A percentile compares a stretch with the other conserved stretches of the same genome.
Evolutionary conservation across 2,888 invertebrate genomes (phyloP).

Genomic region (Gasteruption jaculator): DNA sequence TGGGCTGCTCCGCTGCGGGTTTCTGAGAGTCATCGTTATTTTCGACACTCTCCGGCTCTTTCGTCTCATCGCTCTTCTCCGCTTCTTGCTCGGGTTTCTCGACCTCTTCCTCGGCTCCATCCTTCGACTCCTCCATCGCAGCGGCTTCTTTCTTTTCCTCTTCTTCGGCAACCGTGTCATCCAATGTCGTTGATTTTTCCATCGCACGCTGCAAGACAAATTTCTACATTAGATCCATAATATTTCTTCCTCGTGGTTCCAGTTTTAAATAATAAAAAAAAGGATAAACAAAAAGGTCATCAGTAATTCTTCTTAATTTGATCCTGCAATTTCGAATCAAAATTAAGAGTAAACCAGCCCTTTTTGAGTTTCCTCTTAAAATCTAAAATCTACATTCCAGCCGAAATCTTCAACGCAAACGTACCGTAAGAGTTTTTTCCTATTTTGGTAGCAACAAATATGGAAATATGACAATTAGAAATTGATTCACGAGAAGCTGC

Average conservation of each 20-base stretch:
- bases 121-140: constrained; percentile 33
- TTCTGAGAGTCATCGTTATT: constrained; percentile 46
- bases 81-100: constrained; percentile 54
- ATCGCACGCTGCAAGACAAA: constrained; percentile 37
- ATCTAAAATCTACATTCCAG: too few relatives aligned
- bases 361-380: too few relatives aligned
- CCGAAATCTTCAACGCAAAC: too few relatives aligned
- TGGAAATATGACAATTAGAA: constrained; percentile 21
- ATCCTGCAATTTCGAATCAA: too few relatives aligned
- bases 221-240: constrained; percentile 20
- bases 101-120: constrained; percentile 33
- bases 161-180: constrained; percentile 34
- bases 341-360: too few relatives aligned
- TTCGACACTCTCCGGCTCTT: constrained; percentile 43
- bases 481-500: constrained; percentile 6
- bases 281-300: too few relatives aligned
- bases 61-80: constrained; percentile 49
- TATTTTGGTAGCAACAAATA: constrained; percentile 37
- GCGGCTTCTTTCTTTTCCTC: constrained; percentile 34
- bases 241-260: too few relatives aligned
- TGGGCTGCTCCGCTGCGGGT: constrained; percentile 54
- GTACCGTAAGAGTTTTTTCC: constrained; percentile 43
- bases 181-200: constrained; percentile 39
- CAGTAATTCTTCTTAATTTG: too few relatives aligned
- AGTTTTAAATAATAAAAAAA: too few relatives aligned